phyloP scores from a whole-genome alignment of 2,888 invertebrate genomes.

The Helleia helle region DNA sequence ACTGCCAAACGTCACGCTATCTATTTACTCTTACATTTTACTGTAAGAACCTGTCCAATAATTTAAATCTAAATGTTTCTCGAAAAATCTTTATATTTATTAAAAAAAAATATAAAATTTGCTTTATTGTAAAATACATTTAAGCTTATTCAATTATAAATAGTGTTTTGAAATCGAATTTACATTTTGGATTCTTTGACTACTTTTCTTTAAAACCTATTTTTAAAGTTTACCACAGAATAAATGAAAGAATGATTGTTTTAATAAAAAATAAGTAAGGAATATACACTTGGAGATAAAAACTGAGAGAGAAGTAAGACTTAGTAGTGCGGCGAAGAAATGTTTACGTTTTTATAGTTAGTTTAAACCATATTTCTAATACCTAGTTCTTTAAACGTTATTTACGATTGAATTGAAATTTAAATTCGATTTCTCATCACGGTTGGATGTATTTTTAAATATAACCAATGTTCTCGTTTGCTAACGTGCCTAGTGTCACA shows the following conservation, averaged over 20 bases:
- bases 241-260: too few species aligned
- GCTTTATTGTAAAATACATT: constrained; percentile 8
- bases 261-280: not conserved
- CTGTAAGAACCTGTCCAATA: constrained; percentile 6
- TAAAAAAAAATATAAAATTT: not conserved
- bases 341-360: too few species aligned
- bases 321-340: not conserved
- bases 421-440: constrained; percentile 7
- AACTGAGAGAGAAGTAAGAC: constrained; percentile 5
- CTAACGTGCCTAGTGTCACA: constrained; percentile 14
- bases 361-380: too few species aligned
- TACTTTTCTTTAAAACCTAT: not conserved
- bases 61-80: constrained; percentile 1
- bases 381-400: too few species aligned
- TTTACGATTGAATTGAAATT: too few species aligned
- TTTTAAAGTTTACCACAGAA: too few species aligned
- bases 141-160: constrained; percentile 7
- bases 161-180: constrained; percentile 7
- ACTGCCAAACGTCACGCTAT: constrained; percentile 26
- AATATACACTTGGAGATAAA: not conserved
- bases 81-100: constrained; percentile 4
- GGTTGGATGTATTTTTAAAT: constrained; percentile 6
- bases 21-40: constrained; percentile 19
- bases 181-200: not conserved
- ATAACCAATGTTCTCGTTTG: not conserved